These are phyloP conservation scores for Eubucco bourcierii DNA, from an alignment of 2,113 vertebrate species.

Conservation along the genomic window DNA sequence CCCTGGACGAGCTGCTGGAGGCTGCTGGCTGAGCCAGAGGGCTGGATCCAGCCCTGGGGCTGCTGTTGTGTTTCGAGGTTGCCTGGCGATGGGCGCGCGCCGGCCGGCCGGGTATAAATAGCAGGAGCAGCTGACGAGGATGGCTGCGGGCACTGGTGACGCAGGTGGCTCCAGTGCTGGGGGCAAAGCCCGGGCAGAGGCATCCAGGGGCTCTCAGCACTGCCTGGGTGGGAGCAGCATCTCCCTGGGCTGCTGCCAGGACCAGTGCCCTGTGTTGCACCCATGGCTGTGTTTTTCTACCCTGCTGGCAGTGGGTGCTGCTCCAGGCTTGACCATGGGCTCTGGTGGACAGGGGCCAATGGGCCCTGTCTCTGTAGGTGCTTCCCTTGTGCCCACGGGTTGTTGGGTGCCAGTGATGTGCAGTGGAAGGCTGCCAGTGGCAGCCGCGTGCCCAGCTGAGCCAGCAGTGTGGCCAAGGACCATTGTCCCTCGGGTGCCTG, in stretches of 20 bases:
- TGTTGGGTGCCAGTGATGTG: not conserved
- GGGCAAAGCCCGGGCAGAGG: not conserved
- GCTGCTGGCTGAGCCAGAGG: not conserved
- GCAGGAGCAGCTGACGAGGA: constrained; percentile 67
- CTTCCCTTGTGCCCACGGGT: not conserved
- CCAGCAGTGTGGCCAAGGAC: not conserved
- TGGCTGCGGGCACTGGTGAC: not conserved
- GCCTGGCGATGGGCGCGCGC: constrained; percentile 68
- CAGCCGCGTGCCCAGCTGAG: not conserved
- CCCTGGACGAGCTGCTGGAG: constrained; percentile 12
- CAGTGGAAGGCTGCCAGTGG: not conserved
- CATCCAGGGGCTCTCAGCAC: not conserved
- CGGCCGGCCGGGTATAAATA: constrained; percentile 74
- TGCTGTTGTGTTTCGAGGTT: constrained; percentile 77
- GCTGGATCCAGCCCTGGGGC: constrained; percentile 15
- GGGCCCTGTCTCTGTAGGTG: not conserved
- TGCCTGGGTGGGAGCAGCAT: not conserved
- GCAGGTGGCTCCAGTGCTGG: not conserved
- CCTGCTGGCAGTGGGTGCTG: not conserved
- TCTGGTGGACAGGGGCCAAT: not conserved
- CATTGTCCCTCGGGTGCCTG: not conserved
- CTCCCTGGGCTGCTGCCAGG: accelerated
- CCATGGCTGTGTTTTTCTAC: not conserved
- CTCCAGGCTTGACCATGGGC: accelerated
- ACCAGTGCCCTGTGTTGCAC: not conserved